phyloP scores from a whole-genome alignment of 1,140 invertebrate genomes.

The Popillia japonica region DNA sequence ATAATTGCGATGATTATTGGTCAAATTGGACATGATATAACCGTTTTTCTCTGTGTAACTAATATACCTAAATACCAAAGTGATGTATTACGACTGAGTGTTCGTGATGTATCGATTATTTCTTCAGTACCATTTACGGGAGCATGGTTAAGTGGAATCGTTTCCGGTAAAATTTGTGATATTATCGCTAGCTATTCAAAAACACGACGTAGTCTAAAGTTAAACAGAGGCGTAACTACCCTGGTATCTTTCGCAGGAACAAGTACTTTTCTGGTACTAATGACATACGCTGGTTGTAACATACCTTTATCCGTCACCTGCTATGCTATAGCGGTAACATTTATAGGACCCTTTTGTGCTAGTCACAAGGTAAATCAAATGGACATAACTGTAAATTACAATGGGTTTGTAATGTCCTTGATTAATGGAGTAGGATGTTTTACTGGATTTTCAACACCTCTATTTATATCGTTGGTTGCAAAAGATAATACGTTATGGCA shows the following conservation, averaged over 20 bases:
- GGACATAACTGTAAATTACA: conserved; percentile 82
- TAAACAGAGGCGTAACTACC: background rate
- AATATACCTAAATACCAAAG: conserved; percentile 22
- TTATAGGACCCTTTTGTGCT: conserved; percentile 75
- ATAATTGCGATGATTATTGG: background rate
- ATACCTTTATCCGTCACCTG: background rate
- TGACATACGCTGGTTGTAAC: background rate
- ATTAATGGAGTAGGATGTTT: conserved; percentile 82
- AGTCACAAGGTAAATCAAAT: conserved; percentile 81
- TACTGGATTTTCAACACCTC: conserved; percentile 77
- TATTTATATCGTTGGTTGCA: background rate
- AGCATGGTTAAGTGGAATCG: background rate
- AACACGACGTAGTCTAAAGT: background rate
- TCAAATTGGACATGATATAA: background rate
- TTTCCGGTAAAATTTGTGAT: conserved; percentile 21
- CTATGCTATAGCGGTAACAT: background rate
- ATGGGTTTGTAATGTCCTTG: conserved; percentile 80
- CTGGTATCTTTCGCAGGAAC: background rate
- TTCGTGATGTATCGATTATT: background rate
- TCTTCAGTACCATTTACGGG: background rate
- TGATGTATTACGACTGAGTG: background rate
- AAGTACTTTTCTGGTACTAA: background rate
- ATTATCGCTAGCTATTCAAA: background rate
- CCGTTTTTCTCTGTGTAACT: conserved; percentile 10
- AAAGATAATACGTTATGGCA: background rate